phyloP scores from a whole-genome alignment of 92 coral and sea anemone species.

The Pocillopora grandis region DNA sequence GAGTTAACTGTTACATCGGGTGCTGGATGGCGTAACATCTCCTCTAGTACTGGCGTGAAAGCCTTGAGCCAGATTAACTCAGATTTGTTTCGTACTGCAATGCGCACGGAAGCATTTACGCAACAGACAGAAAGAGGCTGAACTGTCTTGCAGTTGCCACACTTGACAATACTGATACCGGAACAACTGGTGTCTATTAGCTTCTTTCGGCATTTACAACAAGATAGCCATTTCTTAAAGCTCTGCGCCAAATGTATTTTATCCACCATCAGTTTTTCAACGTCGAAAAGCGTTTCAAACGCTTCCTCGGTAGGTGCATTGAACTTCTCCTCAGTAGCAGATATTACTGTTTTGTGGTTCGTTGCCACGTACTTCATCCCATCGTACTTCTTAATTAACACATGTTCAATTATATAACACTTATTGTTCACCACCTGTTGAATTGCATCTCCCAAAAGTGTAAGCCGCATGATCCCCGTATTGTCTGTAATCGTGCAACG shows the following conservation, averaged over 20 bases:
- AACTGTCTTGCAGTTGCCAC: not conserved
- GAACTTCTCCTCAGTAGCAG: not conserved
- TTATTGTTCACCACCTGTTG: not conserved
- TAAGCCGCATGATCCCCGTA: not conserved
- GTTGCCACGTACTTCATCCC: not conserved
- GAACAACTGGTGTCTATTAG: not conserved
- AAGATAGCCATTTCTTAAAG: slow-evolving; percentile 11
- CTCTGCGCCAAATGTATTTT: not conserved
- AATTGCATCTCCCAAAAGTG: slow-evolving; percentile 2
- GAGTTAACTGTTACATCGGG: not conserved
- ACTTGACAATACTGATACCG: not conserved
- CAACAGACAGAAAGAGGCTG: not conserved
- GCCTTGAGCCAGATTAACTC: not conserved
- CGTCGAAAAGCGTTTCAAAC: not conserved
- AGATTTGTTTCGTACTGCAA: not conserved
- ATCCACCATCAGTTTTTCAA: not conserved
- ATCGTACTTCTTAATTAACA: not conserved
- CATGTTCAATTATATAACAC: not conserved
- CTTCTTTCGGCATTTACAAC: slow-evolving; percentile 1
- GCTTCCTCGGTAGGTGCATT: not conserved
- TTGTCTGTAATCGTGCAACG: not conserved
- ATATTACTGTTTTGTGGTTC: not conserved
- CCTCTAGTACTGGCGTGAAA: not conserved
- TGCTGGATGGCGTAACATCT: not conserved
- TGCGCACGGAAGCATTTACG: not conserved